Evolutionary conservation across 2,797 vertebrate genomes (phyloP), one percentile per base, ranked within the genome.

Genomic region (Crenuchus spilurus): DNA sequence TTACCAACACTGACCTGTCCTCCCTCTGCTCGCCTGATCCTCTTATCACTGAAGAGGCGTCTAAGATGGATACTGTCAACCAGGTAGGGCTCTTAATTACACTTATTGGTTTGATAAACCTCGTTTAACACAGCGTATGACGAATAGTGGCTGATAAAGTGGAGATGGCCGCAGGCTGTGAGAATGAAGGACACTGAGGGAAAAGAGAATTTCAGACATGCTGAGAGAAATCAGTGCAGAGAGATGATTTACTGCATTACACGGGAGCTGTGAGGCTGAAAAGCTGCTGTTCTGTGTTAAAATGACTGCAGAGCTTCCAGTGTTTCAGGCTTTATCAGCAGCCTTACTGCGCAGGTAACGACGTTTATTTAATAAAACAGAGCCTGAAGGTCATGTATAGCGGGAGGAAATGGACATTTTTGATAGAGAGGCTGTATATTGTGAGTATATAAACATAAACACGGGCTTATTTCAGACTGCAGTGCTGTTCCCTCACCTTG

Each of bases 51-150:
- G 80, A 82, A 77, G 82, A 70, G 81, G 84, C 81, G 80, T 75
- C 74, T 80, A 84, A 83, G 81, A 89, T 89, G 88, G 88, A 89
- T 83, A 82, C 83, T 78, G 86, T 80, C 72, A 85, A 88, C 58
- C 76, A 87, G 86, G 86, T 87, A 87, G 72, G 83, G 44, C 48
- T 76, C 44, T 72, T 52, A 33, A 51, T 60, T 39, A 22, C 70
- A 57, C 22, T 18, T 78, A 48, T 64, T 68, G 37, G 4, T 46
- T 37, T 39, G 33, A 42, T 61, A 22, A 31, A 44, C 44, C 18
- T 20, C 48, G 35, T 18, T 33, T 6, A 30, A 9, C 10, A 4
- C 7, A 3, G 30, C 9, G 41, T 71, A 42, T 26, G 8, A 44
- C 31, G 2, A 1, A 3, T 13, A 18, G 31, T 35, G 20, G 20